phyloP scores from a whole-genome alignment of 30 jellyfish, hydroid and myxozoan species.

The Hydractinia echinata region DNA sequence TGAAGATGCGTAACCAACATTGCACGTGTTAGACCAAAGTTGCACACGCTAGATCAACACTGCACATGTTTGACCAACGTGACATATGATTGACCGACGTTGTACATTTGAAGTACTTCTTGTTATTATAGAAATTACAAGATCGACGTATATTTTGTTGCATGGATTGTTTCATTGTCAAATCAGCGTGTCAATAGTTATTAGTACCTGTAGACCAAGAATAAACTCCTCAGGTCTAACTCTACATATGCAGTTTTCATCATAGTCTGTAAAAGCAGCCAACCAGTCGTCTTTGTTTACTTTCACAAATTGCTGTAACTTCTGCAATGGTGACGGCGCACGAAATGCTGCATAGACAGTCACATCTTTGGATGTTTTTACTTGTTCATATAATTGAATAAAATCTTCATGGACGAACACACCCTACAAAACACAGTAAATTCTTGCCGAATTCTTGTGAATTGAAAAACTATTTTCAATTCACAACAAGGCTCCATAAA shows the following conservation, averaged over 20 bases:
- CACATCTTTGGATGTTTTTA: slow-evolving; percentile 26
- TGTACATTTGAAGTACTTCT: no score
- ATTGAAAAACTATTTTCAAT: no score
- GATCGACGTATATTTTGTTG: no score
- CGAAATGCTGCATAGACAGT: slow-evolving; percentile 50
- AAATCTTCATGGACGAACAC: slow-evolving; percentile 51
- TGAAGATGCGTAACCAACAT: no score
- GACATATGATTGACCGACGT: no score
- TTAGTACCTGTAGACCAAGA: slow-evolving; percentile 40
- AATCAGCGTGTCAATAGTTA: neutral
- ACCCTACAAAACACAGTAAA: slow-evolving; percentile 29
- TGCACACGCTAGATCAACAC: no score
- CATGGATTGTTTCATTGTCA: neutral
- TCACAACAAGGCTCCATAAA: no score
- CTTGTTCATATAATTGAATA: slow-evolving; percentile 32
- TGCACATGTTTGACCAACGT: no score
- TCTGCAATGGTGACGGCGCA: slow-evolving; percentile 27
- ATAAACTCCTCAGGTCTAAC: slow-evolving; percentile 44
- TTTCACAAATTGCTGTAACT: slow-evolving; percentile 20
- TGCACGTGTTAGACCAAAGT: no score
- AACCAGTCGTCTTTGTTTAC: slow-evolving; percentile 46
- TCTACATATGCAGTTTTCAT: slow-evolving; percentile 22
- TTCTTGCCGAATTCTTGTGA: neutral
- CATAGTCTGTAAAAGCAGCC: slow-evolving; percentile 36
- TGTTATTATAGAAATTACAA: no score